A percentile compares a stretch with the other conserved stretches of the same genome.
Evolutionary conservation across 1,140 invertebrate genomes (phyloP).

Genomic region (Diabrotica virgifera): DNA sequence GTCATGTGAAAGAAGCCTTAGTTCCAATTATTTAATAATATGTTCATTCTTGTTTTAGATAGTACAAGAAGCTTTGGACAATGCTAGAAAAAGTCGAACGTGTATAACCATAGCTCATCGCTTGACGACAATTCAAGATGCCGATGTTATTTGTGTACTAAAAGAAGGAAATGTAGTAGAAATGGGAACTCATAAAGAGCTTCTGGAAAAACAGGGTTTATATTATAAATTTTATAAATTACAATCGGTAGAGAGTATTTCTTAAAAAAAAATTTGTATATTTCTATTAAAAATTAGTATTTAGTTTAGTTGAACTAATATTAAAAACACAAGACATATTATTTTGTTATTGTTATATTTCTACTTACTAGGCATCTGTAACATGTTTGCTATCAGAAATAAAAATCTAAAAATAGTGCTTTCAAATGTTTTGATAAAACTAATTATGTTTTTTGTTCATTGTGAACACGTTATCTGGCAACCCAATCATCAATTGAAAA

Average conservation of each 20-base stretch:
- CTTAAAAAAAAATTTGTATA: not conserved
- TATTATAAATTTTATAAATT: constrained; percentile 69
- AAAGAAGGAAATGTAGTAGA: constrained; percentile 75
- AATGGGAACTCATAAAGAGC: constrained; percentile 77
- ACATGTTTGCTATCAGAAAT: too few species aligned
- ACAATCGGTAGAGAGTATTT: constrained; percentile 25
- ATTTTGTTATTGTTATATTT: not conserved
- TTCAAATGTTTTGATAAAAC: too few species aligned
- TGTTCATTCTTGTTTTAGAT: constrained; percentile 49
- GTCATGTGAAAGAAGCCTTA: too few species aligned
- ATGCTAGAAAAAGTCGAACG: constrained; percentile 66
- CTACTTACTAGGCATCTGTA: too few species aligned
- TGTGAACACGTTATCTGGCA: too few species aligned
- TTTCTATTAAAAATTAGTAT: not conserved
- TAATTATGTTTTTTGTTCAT: too few species aligned
- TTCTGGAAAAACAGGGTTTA: constrained; percentile 69
- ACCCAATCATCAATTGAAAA: too few species aligned
- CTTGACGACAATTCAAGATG: constrained; percentile 74
- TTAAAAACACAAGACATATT: not conserved
- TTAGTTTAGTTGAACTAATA: not conserved
- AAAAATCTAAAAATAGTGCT: too few species aligned
- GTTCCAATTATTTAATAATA: too few species aligned
- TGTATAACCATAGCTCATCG: constrained; percentile 80
- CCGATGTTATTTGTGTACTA: constrained; percentile 77
- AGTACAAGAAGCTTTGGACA: constrained; percentile 68